Conservation (phyloP, 2,113 vertebrate genomes). For the Macrotus californicus region DNA sequence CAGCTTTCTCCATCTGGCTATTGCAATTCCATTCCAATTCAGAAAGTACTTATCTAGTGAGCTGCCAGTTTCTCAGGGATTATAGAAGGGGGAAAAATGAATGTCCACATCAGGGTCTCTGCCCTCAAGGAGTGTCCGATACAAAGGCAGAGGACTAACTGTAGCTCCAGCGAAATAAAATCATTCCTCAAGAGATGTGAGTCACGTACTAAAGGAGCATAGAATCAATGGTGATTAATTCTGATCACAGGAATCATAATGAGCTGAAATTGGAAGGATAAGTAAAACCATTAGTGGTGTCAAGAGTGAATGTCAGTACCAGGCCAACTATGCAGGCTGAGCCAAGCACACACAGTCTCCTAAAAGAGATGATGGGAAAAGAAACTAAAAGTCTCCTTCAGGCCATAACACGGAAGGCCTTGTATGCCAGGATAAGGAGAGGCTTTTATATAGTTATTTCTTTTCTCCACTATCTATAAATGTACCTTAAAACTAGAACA, state of each 20-base stretch:
- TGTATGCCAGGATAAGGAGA: background rate
- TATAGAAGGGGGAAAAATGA: background rate
- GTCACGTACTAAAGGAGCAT: background rate
- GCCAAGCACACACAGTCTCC: background rate
- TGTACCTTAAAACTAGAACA: background rate
- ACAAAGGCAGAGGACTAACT: background rate
- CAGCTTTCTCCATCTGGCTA: slow-evolving; percentile 1
- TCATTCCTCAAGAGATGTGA: background rate
- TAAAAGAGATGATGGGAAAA: fast-evolving
- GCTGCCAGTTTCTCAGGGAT: background rate
- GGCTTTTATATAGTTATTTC: background rate
- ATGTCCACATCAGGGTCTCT: background rate
- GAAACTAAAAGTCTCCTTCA: background rate
- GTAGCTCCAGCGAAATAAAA: background rate
- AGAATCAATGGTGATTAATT: background rate
- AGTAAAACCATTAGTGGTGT: background rate
- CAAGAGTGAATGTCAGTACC: background rate
- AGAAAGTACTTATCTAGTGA: background rate
- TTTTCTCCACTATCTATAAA: background rate
- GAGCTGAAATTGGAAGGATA: background rate
- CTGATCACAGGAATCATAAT: background rate
- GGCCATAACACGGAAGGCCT: background rate
- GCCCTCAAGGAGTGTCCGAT: background rate
- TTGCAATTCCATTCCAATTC: background rate
- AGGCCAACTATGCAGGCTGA: background rate